Evolutionary conservation across 2,797 vertebrate species (phyloP).

Genomic region (Rhinella marina): DNA sequence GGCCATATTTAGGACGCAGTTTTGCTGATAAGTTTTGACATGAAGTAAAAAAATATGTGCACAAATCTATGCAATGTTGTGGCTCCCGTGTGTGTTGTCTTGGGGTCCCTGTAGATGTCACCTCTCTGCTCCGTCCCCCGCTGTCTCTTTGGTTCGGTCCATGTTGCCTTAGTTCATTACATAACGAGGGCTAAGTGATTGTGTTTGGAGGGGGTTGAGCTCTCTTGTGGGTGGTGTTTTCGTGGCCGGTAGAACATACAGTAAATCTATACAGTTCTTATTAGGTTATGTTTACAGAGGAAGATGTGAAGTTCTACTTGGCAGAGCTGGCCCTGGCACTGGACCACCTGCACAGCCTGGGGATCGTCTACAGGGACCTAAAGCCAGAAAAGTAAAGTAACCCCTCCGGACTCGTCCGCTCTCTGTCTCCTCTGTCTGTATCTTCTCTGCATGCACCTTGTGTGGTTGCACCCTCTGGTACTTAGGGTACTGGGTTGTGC

Average conservation of each 20-base stretch:
- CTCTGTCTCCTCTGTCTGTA: neutral
- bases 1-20: no score
- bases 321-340: conserved; percentile 98
- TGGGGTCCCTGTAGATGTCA: no score
- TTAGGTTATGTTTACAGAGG: conserved; percentile 99
- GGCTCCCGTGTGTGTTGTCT: no score
- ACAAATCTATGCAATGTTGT: no score
- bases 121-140: no score
- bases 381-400: conserved; percentile 98
- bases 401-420: neutral
- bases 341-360: conserved; percentile 97
- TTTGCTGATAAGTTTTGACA: no score
- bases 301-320: conserved; percentile 99
- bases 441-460: neutral
- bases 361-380: conserved; percentile 99
- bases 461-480: neutral
- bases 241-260: conserved; percentile 71
- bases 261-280: conserved; percentile 98
- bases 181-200: no score
- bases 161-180: no score
- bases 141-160: no score
- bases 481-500: neutral
- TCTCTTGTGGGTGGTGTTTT: neutral
- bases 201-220: neutral
- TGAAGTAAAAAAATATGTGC: no score